phyloP scores from a whole-genome alignment of 2,797 vertebrate species.

The Syngnathus acus region DNA sequence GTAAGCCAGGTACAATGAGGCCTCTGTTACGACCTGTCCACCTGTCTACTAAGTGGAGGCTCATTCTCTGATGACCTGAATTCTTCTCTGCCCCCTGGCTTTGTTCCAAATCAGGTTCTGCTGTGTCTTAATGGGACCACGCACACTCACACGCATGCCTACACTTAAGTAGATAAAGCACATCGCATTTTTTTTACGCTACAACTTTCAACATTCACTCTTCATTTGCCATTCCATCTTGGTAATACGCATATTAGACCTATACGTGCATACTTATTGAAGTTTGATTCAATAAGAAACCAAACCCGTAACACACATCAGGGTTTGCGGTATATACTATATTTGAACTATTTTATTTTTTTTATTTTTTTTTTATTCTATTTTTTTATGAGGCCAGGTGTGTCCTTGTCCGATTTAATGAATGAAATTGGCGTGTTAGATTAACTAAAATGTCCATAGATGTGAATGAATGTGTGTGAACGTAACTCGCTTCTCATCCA shows the following conservation, averaged over 20 bases:
- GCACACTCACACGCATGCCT: conserved; percentile 2
- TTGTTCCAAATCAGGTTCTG: conserved; percentile 32
- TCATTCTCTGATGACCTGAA: conserved; percentile 50
- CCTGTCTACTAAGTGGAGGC: conserved; percentile 59
- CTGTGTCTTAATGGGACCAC: conserved; percentile 32
- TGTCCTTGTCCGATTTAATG: neutral
- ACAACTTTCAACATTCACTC: conserved; percentile 6
- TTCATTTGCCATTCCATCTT: neutral
- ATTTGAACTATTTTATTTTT: neutral
- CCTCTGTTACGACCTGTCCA: conserved; percentile 67
- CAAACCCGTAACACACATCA: neutral
- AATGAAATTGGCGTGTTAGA: neutral
- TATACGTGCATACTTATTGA: neutral
- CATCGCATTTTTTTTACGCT: conserved; percentile 3
- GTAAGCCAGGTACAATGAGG: conserved; percentile 61
- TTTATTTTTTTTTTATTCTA: no score
- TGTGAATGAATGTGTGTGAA: neutral
- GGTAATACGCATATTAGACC: neutral
- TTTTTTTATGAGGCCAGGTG: no score
- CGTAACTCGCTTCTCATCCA: neutral
- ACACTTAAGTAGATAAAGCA: conserved; percentile 6
- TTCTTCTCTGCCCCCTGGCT: conserved; percentile 51
- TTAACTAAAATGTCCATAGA: neutral
- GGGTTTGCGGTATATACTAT: neutral
- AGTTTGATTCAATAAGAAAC: neutral